Evolutionary conservation across 2,888 invertebrate genomes (phyloP).

Genomic region (Dusona sp.): DNA sequence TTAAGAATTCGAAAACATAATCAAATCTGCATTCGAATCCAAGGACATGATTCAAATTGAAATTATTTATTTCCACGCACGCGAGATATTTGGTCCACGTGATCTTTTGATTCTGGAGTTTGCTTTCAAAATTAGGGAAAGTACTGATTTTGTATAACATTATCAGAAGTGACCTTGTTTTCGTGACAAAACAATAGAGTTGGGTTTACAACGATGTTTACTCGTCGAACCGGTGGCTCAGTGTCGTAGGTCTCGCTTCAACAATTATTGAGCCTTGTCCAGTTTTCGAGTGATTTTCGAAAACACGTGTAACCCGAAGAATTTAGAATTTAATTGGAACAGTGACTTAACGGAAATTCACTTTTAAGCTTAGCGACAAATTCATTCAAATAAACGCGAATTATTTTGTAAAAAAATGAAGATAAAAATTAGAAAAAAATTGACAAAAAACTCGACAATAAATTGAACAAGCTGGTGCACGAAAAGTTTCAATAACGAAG

Average conservation of each 20-base stretch:
- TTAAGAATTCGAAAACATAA: neutral
- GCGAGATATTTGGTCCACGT: neutral
- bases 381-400: neutral
- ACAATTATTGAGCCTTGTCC: slow-evolving; percentile 1
- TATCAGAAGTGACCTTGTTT: slow-evolving; percentile 53
- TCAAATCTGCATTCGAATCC: neutral
- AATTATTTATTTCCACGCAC: neutral
- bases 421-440: neutral
- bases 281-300: neutral
- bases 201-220: slow-evolving; percentile 56
- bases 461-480: neutral
- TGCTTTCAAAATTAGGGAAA: neutral
- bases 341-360: neutral
- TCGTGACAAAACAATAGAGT: slow-evolving; percentile 48
- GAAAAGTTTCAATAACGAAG: neutral
- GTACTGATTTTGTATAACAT: slow-evolving; percentile 10
- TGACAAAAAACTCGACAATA: neutral
- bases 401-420: neutral
- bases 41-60: neutral
- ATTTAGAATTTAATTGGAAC: slow-evolving; percentile 29
- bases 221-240: slow-evolving; percentile 7
- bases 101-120: neutral
- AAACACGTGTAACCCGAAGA: neutral
- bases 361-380: neutral
- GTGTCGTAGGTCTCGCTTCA: slow-evolving; percentile 37